Evolutionary conservation across 2,113 vertebrate genomes (phyloP), one percentile per base, ranked within the genome.

Genomic region (Zosterops japonicus): DNA sequence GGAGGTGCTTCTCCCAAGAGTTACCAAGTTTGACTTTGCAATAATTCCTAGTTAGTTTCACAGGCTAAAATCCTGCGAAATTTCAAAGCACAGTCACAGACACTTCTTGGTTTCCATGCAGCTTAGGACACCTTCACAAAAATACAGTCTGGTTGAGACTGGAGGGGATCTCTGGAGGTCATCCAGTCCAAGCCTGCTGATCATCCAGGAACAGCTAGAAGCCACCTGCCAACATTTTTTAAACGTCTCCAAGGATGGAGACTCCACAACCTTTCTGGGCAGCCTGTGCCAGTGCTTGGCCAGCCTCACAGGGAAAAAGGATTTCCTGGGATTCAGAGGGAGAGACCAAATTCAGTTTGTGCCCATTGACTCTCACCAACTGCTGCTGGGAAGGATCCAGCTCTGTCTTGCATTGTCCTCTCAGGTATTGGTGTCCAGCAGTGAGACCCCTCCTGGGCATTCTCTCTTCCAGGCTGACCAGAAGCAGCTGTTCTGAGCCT

Each of bases 351-450:
- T 8, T 52, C 29, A 15, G 3, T 20, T 19, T 13, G 55, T 50
- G 57, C 35, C 11, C 0, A 0, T 2, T 41, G 78, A 21, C n/a
- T 61, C 55, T 31, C 53, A 6, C 21, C 3, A 11, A 17, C 27
- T 1, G 2, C 46, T 39, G 47, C 39, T 35, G 39, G n/a, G 21
- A 15, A 41, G 55, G 39, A 28, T 20, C 23, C 8, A 8, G 33
- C 28, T 67, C 5, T 5, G 17, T 21, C 18, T 6, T 1, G 16
- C 24, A 5, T 9, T 20, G 39, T 61, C 9, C 47, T 55, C 16
- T 9, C 49, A 21, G 65, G 8, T 7, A 11, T 4, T 22, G 12
- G 5, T 19, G 28, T 1, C 4, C 33, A 36, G 53, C 9, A 44
- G 7, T 18, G 17, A 53, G 53, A 35, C n/a, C 8, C 17, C 12